phyloP scores from a whole-genome alignment of 2,113 vertebrate species.

The Brachyistius frenatus region DNA sequence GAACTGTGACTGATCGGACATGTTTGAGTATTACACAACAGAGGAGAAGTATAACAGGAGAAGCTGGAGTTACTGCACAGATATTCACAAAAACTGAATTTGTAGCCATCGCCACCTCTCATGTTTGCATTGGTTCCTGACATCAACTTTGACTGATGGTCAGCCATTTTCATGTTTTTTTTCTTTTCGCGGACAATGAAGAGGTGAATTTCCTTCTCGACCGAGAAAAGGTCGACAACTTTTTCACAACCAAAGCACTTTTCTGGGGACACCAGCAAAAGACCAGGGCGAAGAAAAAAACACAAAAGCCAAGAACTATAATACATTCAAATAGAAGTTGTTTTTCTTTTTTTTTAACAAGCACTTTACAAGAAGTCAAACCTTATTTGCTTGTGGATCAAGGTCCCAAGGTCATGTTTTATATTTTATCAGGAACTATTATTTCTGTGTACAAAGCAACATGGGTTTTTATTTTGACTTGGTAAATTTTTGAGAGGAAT shows the following conservation, averaged over 20 bases:
- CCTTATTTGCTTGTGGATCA: slow-evolving; percentile 80
- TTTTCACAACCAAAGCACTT: slow-evolving; percentile 90
- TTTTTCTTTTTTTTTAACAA: slow-evolving; percentile 69
- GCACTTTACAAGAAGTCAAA: slow-evolving; percentile 85
- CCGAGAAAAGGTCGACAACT: slow-evolving; percentile 61
- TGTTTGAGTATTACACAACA: too few relatives aligned
- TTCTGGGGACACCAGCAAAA: slow-evolving; percentile 78
- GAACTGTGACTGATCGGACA: too few relatives aligned
- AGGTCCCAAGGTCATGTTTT: slow-evolving; percentile 79
- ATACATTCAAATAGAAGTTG: slow-evolving; percentile 41
- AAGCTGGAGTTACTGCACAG: slow-evolving; percentile 55
- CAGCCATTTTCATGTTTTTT: slow-evolving; percentile 29
- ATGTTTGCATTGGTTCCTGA: slow-evolving; percentile 46
- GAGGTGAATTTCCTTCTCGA: slow-evolving; percentile 63
- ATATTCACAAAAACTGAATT: slow-evolving; percentile 40
- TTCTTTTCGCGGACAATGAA: slow-evolving; percentile 60
- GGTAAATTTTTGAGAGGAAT: slow-evolving; percentile 37
- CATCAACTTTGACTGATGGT: slow-evolving; percentile 45
- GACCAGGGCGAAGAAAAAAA: slow-evolving; percentile 62
- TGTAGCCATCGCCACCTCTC: slow-evolving; percentile 43
- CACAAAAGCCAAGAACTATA: slow-evolving; percentile 72
- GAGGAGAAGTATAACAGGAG: neutral
- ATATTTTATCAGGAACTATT: slow-evolving; percentile 72
- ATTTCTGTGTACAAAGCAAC: slow-evolving; percentile 72
- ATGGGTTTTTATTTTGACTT: slow-evolving; percentile 54